Evolutionary conservation across 2,888 invertebrate genomes (phyloP).

Genomic region (Pseudococcus viburni): DNA sequence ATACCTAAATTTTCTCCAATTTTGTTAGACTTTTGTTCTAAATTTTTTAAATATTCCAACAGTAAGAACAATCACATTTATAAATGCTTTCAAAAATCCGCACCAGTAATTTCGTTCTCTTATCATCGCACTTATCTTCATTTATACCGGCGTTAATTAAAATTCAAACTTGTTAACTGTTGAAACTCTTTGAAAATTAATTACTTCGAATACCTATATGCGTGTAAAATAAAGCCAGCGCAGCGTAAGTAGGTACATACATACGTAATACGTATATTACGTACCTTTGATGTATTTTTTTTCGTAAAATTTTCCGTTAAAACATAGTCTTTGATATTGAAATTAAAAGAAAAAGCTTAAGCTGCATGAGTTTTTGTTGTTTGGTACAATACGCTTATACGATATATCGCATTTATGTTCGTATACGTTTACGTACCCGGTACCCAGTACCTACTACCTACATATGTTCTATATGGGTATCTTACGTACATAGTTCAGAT

Average conservation of each 20-base stretch:
- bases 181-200: constrained; percentile 1
- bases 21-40: too few species aligned
- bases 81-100: too few species aligned
- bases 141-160: neutral
- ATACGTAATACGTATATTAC: neutral
- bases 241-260: neutral
- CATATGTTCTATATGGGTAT: neutral
- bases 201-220: neutral
- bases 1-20: too few species aligned
- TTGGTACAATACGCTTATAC: neutral
- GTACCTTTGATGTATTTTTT: constrained; percentile 17
- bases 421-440: neutral
- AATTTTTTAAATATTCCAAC: too few species aligned
- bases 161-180: neutral
- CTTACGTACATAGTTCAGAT: neutral
- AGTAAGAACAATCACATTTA: too few species aligned
- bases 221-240: constrained; percentile 1
- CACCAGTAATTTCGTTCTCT: neutral
- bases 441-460: neutral
- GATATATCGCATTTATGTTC: neutral
- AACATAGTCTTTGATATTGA: constrained; percentile 21
- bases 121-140: neutral
- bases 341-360: constrained; percentile 42
- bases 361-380: constrained; percentile 21
- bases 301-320: neutral